These are phyloP conservation scores for Chaetodon trifascialis DNA, from an alignment of 2,113 vertebrate species.

Conservation along the genomic window DNA sequence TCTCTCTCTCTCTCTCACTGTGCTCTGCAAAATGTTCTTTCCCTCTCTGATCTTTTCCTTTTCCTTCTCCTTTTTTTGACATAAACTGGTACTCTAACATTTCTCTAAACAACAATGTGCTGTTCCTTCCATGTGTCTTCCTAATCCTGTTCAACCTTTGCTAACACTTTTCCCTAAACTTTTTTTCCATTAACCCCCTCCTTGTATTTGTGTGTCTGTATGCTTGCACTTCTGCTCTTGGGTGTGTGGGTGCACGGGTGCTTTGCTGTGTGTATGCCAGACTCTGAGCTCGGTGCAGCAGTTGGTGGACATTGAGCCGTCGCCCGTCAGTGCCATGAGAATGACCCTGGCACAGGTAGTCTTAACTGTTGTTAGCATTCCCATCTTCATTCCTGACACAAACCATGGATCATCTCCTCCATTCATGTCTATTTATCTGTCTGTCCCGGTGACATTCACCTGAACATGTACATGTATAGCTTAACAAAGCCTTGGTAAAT, in stretches of 20 bases:
- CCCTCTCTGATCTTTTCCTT: slow-evolving; percentile 20
- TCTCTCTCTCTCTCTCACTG: slow-evolving; percentile 7
- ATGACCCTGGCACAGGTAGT: slow-evolving; percentile 99
- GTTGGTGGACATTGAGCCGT: slow-evolving; percentile 99
- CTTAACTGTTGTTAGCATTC: slow-evolving; percentile 64
- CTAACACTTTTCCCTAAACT: slow-evolving; percentile 64
- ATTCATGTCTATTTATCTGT: slow-evolving; percentile 6
- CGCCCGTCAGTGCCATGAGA: slow-evolving; percentile 98
- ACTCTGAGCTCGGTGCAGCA: slow-evolving; percentile 95
- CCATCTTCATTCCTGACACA: slow-evolving; percentile 44
- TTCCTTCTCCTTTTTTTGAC: neutral
- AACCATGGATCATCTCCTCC: slow-evolving; percentile 45
- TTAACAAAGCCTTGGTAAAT: neutral
- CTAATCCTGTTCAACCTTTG: slow-evolving; percentile 60
- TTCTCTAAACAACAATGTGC: slow-evolving; percentile 36
- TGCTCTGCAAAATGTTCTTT: slow-evolving; percentile 14
- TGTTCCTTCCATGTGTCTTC: slow-evolving; percentile 50
- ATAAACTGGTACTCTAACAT: slow-evolving; percentile 28
- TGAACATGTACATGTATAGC: neutral
- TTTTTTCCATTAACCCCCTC: slow-evolving; percentile 62
- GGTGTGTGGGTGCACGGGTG: slow-evolving; percentile 34
- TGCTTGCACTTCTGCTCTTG: slow-evolving; percentile 60
- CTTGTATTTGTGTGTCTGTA: slow-evolving; percentile 64
- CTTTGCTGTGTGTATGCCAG: slow-evolving; percentile 81
- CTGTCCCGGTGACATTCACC: slow-evolving; percentile 8